phyloP scores from a whole-genome alignment of 2,797 vertebrate genomes.

The Alfaro cultratus region DNA sequence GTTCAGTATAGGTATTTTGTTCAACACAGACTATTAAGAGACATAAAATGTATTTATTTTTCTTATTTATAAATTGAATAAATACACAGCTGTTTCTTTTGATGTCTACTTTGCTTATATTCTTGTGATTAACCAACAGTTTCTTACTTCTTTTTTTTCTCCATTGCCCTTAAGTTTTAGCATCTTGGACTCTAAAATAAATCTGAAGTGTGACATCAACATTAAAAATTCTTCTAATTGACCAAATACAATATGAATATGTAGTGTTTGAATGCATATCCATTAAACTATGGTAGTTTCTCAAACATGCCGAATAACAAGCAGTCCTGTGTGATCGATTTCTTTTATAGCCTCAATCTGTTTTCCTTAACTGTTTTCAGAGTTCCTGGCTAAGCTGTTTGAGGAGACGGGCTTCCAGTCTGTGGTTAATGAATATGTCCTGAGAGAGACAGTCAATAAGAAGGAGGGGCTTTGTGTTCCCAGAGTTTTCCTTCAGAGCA shows the following conservation, averaged over 20 bases:
- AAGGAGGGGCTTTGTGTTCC: slow-evolving; percentile 92
- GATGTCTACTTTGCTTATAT: not conserved
- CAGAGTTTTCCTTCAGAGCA: slow-evolving; percentile 95
- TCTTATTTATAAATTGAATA: not conserved
- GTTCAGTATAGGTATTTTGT: not conserved
- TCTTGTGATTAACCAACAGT: not conserved
- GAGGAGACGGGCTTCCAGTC: slow-evolving; percentile 79
- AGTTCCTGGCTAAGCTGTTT: slow-evolving; percentile 87
- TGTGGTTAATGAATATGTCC: slow-evolving; percentile 88
- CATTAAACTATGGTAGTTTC: not conserved
- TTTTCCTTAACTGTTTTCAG: slow-evolving; percentile 67
- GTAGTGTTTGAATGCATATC: slow-evolving; percentile 1
- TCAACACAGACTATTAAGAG: not conserved
- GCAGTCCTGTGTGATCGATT: not conserved
- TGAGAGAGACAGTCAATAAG: slow-evolving; percentile 94
- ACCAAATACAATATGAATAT: not conserved
- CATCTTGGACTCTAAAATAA: not conserved
- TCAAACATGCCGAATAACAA: not conserved
- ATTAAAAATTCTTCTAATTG: not conserved
- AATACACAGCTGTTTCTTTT: not conserved
- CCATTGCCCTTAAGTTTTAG: not conserved
- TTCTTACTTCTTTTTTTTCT: not conserved
- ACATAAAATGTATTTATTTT: not conserved
- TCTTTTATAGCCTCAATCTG: not conserved
- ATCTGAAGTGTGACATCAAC: not conserved